phyloP scores from a whole-genome alignment of 1,140 invertebrate genomes.

The Drosophila malerkotliana region DNA sequence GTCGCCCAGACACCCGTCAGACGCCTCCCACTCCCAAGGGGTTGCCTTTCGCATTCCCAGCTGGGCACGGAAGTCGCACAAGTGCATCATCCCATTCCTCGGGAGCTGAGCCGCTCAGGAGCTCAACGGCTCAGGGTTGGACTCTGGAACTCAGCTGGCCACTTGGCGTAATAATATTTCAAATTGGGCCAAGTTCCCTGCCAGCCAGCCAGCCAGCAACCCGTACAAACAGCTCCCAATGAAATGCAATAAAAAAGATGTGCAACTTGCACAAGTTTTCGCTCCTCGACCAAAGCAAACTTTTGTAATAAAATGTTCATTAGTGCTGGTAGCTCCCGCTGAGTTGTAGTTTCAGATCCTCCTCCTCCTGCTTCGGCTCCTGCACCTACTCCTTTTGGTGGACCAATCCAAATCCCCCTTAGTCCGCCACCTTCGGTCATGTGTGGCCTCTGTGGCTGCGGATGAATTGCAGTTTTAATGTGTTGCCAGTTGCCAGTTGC shows the following conservation, averaged over 20 bases:
- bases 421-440: constrained; percentile 14
- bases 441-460: constrained; percentile 65
- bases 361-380: neutral
- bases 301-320: constrained; percentile 81
- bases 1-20: constrained; percentile 52
- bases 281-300: constrained; percentile 50
- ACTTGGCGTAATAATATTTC: constrained; percentile 70
- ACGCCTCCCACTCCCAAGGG: constrained; percentile 16
- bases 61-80: constrained; percentile 45
- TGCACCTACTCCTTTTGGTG: neutral
- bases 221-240: constrained; percentile 18
- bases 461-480: constrained; percentile 80
- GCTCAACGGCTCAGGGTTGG: constrained; percentile 10
- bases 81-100: constrained; percentile 40
- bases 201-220: constrained; percentile 29
- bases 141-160: constrained; percentile 35
- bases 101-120: constrained; percentile 32
- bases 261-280: constrained; percentile 49
- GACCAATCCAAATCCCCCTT: constrained; percentile 10
- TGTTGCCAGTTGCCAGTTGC: constrained; percentile 77
- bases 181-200: constrained; percentile 58
- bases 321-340: constrained; percentile 71
- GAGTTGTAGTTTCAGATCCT: constrained; percentile 40
- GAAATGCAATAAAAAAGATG: constrained; percentile 64
- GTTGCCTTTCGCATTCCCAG: constrained; percentile 15